Evolutionary conservation across 2,888 invertebrate genomes (phyloP), one percentile per base, ranked within the genome.

Genomic region (Philereme vetulata): DNA sequence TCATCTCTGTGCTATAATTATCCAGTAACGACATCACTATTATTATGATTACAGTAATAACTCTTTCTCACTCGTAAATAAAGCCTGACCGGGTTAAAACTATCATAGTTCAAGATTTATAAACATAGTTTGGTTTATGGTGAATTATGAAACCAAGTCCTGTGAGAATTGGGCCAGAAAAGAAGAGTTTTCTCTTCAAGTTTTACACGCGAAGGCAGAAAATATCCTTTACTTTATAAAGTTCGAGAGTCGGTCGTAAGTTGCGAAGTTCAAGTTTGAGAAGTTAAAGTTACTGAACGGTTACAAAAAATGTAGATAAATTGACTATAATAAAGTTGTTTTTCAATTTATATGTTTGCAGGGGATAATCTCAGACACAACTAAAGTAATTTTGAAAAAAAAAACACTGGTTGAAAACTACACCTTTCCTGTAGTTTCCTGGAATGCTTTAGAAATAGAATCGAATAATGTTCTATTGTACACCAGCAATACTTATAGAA

Each of bases 91-190:
- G 40, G 56, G 51, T 56, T 56, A 56, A 33, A 40, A 46, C 46
- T 51, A 51, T 50, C 34, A 46, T 50, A 56, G n/a, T n/a, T n/a
- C n/a, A n/a, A n/a, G 51, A 43, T 35, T 44, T 32, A 50, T n/a
- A 52, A 55, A 43, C 33, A 34, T 32, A 21, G 49, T 51, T 32
- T 42, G 32, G 47, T 52, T 56, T 56, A 45, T 51, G 7, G 9
- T 42, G 48, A 56, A 46, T 43, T 45, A 42, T 45, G 35, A 50
- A 53, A 61, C 53, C 36, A 45, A 49, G 45, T 56, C 53, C 50
- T 42, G 38, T 40, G 54, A 44, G 48, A 53, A 52, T 49, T 60
- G 51, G 48, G 51, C 63, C 63, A 51, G 21, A 66, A 71, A 51
- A 51, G 43, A 58, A 49, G 49, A 54, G 51, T 52, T 51, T 44